Base-by-base conservation (phyloP, 2,113 vertebrate genomes). In the Seriola aureovittata region DNA sequence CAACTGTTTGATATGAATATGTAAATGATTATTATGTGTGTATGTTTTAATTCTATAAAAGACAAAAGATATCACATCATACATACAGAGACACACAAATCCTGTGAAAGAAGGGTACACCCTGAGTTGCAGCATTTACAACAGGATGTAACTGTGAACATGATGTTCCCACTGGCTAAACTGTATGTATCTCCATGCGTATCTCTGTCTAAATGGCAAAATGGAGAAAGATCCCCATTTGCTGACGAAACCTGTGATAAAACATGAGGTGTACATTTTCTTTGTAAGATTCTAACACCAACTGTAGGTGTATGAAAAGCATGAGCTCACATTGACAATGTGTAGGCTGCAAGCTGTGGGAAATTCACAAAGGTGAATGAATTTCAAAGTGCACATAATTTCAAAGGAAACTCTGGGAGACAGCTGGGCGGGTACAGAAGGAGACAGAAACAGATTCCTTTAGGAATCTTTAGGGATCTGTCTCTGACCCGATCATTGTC, bases 401-500 rank as follows among this genome's bases (percentile, higher is more conserved):
- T 80, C 63, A 25, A 81, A 40, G 52, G 40, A 65, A 76, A 80
- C 74, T 59, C 44, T 42, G 40, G 40, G 8, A 66, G 19, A 38
- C 38, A 38, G 48, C 40, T 34, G 10, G 14, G 52, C 32, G 57
- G 29, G 69, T 10, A 50, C 21, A 38, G 52, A 29, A 21, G 36
- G 62, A 68, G 40, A 52, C 42, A 36, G 32, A 64, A 29, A 69
- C 44, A 62, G 55, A 72, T 76, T 75, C 23, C 59, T 66, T 62
- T 3, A 19, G 63, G 63, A 46, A 85, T 72, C 71, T 74, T 57
- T 32, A 36, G 75, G 79, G 62, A 81, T 86, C 59, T 79, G 58
- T 85, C 17, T 38, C 25, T 48, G 64, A 83, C 78, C 72, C 59
- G 38, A 82, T 80, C 67, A 82, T 87, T 83, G 85, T 87, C 29